Percentiles rank a stretch among this genome's conserved stretches.
Conservation (phyloP, 1,140 invertebrate species). For the Aricia agestis region DNA sequence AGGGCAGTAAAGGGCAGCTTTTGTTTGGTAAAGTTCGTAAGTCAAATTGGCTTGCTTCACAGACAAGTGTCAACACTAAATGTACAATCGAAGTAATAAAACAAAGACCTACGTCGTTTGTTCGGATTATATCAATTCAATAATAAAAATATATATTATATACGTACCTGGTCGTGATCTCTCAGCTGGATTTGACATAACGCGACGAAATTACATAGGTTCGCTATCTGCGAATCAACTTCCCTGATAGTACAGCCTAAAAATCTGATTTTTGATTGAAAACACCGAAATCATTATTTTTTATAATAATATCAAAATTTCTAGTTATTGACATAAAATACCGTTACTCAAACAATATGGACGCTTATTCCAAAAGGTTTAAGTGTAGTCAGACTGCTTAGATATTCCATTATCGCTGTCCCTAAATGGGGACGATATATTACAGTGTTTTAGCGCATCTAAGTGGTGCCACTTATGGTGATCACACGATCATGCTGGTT, state of each 20-base stretch:
- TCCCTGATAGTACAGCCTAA: no score
- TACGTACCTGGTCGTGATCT: no score
- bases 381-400: conserved; percentile 30
- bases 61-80: neutral
- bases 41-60: neutral
- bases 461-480: conserved; percentile 59
- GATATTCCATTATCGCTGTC: conserved; percentile 48
- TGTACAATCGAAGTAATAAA: no score
- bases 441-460: conserved; percentile 45
- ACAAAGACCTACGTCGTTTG: no score
- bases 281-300: no score
- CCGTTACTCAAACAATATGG: neutral
- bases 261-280: no score
- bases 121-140: no score
- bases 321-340: neutral
- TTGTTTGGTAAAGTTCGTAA: neutral
- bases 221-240: no score
- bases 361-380: conserved; percentile 2
- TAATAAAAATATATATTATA: no score
- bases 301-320: neutral
- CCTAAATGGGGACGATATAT: conserved; percentile 48
- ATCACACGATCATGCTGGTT: conserved; percentile 37
- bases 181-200: no score
- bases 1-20: neutral
- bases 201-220: no score